Evolutionary conservation across 2,113 vertebrate genomes (phyloP).

Genomic region (Atherinomorus stipes): DNA sequence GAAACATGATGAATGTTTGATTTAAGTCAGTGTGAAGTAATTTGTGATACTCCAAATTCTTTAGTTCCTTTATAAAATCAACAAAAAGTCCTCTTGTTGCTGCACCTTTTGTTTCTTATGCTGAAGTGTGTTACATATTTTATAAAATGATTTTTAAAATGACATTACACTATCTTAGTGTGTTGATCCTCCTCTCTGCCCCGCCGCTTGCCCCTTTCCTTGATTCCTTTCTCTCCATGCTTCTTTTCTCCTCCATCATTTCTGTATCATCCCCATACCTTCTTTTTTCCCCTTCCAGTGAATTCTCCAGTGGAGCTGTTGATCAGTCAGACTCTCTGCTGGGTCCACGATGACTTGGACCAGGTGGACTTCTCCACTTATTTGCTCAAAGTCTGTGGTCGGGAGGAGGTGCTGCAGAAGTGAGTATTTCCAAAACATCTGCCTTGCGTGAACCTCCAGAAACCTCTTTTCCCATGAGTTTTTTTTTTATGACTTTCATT

Average conservation of each 20-base stretch:
- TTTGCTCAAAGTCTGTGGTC: slow-evolving; percentile 96
- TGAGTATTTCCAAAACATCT: slow-evolving; percentile 80
- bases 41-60: background rate
- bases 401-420: slow-evolving; percentile 97
- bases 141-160: background rate
- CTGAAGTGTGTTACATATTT: too few relatives aligned
- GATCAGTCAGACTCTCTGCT: slow-evolving; percentile 98
- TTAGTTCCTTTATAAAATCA: too few relatives aligned
- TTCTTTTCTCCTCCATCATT: background rate
- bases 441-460: background rate
- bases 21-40: background rate
- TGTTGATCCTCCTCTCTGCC: background rate
- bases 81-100: background rate
- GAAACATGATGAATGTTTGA: background rate
- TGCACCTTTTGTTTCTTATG: background rate
- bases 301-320: slow-evolving; percentile 96
- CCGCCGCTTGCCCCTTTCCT: background rate
- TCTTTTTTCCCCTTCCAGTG: slow-evolving; percentile 78
- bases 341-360: slow-evolving; percentile 97
- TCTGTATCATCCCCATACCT: background rate
- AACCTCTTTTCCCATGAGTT: slow-evolving; percentile 6
- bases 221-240: background rate
- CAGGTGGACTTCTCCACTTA: slow-evolving; percentile 95
- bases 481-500: background rate
- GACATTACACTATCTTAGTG: background rate